phyloP scores from a whole-genome alignment of 1,140 invertebrate genomes.

The Rhizoglyphus robini region DNA sequence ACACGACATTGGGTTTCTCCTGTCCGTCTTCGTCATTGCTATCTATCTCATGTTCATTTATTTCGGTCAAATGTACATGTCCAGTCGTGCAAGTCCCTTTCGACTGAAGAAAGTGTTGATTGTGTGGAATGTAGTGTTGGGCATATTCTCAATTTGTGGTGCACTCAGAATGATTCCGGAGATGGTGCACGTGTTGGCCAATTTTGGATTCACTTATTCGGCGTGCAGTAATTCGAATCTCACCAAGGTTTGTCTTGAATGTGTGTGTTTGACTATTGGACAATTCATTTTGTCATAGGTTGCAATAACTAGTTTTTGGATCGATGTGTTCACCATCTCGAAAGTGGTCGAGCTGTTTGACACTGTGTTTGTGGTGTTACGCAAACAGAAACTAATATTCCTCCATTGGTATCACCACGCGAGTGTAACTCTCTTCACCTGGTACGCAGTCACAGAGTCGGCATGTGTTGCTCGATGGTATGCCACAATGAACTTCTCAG shows the following conservation, averaged over 20 bases:
- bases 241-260: conserved; percentile 53
- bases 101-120: neutral
- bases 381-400: conserved; percentile 87
- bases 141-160: conserved; percentile 18
- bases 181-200: neutral
- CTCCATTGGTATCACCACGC: conserved; percentile 71
- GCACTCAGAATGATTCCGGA: conserved; percentile 6
- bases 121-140: conserved; percentile 20
- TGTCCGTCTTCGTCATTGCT: neutral
- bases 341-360: conserved; percentile 76
- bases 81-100: neutral
- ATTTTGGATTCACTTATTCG: conserved; percentile 11
- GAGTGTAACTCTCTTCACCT: conserved; percentile 70
- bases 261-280: too few relatives aligned
- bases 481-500: conserved; percentile 92
- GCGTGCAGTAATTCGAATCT: neutral
- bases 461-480: conserved; percentile 91
- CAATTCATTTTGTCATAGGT: too few relatives aligned
- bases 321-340: conserved; percentile 81
- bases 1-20: too few relatives aligned
- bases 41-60: conserved; percentile 13
- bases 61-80: neutral
- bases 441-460: conserved; percentile 93
- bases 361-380: too few relatives aligned
- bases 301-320: conserved; percentile 83